These are phyloP conservation scores for Invenusta paracnida DNA, from an alignment of 2,888 invertebrate species.

Conservation along the genomic window DNA sequence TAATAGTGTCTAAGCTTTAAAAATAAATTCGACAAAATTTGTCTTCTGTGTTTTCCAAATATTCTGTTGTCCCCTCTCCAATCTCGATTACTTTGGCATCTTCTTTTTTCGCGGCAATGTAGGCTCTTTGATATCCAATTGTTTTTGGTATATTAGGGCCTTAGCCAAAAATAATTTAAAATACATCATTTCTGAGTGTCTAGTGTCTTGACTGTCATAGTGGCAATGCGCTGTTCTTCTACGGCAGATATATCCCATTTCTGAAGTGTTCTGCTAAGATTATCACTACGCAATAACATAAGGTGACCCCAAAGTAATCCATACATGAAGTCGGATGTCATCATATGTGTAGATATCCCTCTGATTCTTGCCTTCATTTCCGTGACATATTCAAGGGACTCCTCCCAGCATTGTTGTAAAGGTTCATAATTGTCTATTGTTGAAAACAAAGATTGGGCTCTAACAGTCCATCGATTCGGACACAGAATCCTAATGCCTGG, in stretches of 20 bases:
- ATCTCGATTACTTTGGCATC: neutral
- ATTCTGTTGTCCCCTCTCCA: neutral
- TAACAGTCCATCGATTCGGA: slow-evolving; percentile 47
- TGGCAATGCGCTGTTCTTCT: slow-evolving; percentile 38
- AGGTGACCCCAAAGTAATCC: slow-evolving; percentile 24
- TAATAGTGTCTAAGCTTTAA: slow-evolving; percentile 10
- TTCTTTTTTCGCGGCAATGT: neutral
- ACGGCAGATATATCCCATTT: slow-evolving; percentile 33
- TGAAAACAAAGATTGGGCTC: slow-evolving; percentile 34
- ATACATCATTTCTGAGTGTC: neutral
- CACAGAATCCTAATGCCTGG: slow-evolving; percentile 45
- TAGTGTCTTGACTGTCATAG: slow-evolving; percentile 33
- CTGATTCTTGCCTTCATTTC: neutral
- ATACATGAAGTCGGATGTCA: slow-evolving; percentile 37
- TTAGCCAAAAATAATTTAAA: slow-evolving; percentile 21
- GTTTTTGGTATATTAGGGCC: slow-evolving; percentile 26
- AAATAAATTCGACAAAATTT: neutral
- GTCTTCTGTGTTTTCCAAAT: slow-evolving; percentile 13
- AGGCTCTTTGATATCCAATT: slow-evolving; percentile 29
- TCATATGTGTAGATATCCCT: slow-evolving; percentile 37
- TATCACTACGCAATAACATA: slow-evolving; percentile 32
- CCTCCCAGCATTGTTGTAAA: slow-evolving; percentile 16
- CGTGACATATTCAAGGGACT: slow-evolving; percentile 9
- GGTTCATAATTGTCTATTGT: slow-evolving; percentile 30
- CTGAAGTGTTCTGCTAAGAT: slow-evolving; percentile 41